Evolutionary conservation across 2,113 vertebrate genomes (phyloP), one percentile per base, ranked within the genome.

Genomic region (Elanus axillaris): DNA sequence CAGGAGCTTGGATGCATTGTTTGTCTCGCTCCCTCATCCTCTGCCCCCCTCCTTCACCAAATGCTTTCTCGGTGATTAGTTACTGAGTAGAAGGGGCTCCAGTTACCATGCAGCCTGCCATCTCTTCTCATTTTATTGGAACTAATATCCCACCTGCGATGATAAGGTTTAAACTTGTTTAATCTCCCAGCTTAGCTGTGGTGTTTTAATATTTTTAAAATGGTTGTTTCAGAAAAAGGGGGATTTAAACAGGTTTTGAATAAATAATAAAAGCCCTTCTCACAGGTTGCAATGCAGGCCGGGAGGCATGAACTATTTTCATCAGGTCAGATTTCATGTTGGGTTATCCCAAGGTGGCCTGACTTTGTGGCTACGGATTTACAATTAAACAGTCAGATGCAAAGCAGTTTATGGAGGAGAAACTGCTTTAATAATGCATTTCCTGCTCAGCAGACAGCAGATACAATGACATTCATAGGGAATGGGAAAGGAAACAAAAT

Each of bases 121-220:
- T 91, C 95, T 71, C 91, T 84, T 87, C 89, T 88, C 79, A 53
- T 94, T 92, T 97, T 88, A 93, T 92, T 92, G 93, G 94, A 95
- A 97, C 92, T 96, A 96, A 97, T 96, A 97, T 96, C 96, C 96
- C 90, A 97, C 96, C 96, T 93, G 96, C 77, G 6, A 97, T 94
- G 96, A 97, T 95, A 95, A 97, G 93, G 92, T 96, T 97, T 94
- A 95, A 95, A 96, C 93, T 96, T 96, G 92, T 93, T 97, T 98
- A 97, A 98, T 98, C 97, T 97, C 95, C 95, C 87, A 92, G 97
- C 96, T 98, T 98, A 97, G 94, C 86, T 53, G 88, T 91, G 91
- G 94, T 81, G 78, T 84, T 97, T 98, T 97, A 98, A 98, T 97
- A 97, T 97, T 97, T 97, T 97, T 97, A 96, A 98, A 97, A 97